Percentiles rank a stretch among this genome's conserved stretches.
phyloP scores from a whole-genome alignment of 1,140 invertebrate genomes.

The Telenomus remus region DNA sequence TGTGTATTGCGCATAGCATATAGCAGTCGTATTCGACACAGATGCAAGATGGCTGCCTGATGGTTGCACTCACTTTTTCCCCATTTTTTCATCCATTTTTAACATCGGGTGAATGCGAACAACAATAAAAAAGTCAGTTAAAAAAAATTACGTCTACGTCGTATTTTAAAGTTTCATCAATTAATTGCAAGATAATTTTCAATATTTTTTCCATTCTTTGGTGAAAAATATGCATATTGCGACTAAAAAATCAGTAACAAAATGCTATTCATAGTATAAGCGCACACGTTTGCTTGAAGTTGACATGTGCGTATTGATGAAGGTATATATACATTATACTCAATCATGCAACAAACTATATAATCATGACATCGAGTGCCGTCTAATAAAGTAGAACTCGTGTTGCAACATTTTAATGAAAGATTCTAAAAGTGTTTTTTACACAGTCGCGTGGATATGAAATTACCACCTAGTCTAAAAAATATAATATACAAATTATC shows the following conservation, averaged over 20 bases:
- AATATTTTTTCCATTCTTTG: no score
- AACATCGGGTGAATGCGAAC: background rate
- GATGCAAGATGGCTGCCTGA: conserved; percentile 63
- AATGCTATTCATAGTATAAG: no score
- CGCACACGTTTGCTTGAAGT: background rate
- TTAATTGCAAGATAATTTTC: no score
- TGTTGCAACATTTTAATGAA: conserved; percentile 26
- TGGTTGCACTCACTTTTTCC: conserved; percentile 8
- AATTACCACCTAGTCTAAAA: background rate
- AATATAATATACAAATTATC: no score
- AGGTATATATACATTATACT: background rate
- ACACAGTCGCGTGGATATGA: conserved; percentile 21
- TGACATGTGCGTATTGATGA: conserved; percentile 2
- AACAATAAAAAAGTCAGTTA: background rate
- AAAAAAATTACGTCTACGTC: no score
- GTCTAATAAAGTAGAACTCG: conserved; percentile 13
- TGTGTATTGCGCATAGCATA: conserved; percentile 33
- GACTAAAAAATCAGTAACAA: no score
- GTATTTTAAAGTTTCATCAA: no score
- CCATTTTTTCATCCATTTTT: background rate
- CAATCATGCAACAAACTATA: background rate
- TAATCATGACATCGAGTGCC: conserved; percentile 42
- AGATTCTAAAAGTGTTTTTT: conserved; percentile 16
- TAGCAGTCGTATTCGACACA: conserved; percentile 36
- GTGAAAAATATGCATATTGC: no score